Evolutionary conservation across 2,888 invertebrate genomes (phyloP), one percentile per base, ranked within the genome.

Genomic region (Drosophila niveifrons): DNA sequence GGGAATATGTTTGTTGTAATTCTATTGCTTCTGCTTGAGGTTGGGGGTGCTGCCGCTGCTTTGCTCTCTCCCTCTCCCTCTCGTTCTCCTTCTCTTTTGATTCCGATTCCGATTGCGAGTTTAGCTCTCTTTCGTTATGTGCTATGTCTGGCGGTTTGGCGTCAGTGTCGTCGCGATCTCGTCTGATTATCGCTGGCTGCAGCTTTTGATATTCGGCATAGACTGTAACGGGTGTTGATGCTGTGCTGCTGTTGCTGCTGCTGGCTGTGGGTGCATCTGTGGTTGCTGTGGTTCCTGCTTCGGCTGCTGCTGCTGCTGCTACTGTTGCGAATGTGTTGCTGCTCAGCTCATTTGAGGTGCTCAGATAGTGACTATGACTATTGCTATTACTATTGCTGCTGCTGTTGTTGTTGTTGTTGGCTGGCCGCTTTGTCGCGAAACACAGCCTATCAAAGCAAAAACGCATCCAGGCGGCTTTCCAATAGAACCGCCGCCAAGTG

Each of bases 371-470:
- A 3, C n/a, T 63, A 36, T 18, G 57, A 52, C 18, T 72, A 66
- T n/a, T 62, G 39, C 23, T 63, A n/a, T n/a, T n/a, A n/a, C n/a
- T n/a, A n/a, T n/a, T n/a, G 29, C 17, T 48, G 52, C 18, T 68
- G 71, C n/a, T 72, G 41, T 28, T 59, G 56, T 34, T 66, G 72
- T 28, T 75, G 51, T 59, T 75, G 44, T 73, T 79, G 94, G 95
- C 94, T 92, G 95, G 95, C 94, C 95, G 96, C 95, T 95, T 95
- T 94, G 96, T 96, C 95, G 96, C 96, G 95, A 97, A 97, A 95
- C 97, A 97, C 94, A 96, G 94, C 94, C 95, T 95, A 94, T 96
- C 96, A 94, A 97, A 96, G 94, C 97, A 97, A 95, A 97, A 96
- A 95, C 96, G 96, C 97, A 97, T 97, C 95, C 95, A 95, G 95